Conservation (phyloP, 2,888 invertebrate species). For the Tortricodes alternella region DNA sequence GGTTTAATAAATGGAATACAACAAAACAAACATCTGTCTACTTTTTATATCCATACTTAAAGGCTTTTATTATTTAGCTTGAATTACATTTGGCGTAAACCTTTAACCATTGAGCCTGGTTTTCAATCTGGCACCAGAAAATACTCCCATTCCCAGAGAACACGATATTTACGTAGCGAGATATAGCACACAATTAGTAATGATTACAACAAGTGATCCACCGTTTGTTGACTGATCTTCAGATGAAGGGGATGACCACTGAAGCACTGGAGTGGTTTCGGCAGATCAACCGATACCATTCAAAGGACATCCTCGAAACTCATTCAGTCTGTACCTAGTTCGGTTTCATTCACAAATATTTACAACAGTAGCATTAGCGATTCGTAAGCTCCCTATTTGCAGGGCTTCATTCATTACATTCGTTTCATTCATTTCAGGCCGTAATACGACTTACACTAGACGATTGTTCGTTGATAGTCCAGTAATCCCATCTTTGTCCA, state of each 20-base stretch:
- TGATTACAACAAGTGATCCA: slow-evolving; percentile 11
- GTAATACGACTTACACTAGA: slow-evolving; percentile 19
- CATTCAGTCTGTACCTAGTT: slow-evolving; percentile 36
- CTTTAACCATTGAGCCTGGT: background rate
- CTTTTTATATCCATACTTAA: background rate
- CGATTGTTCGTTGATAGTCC: slow-evolving; percentile 31
- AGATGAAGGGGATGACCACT: slow-evolving; percentile 14
- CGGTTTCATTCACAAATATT: slow-evolving; percentile 69
- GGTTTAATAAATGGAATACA: slow-evolving; percentile 7
- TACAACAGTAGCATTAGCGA: slow-evolving; percentile 61
- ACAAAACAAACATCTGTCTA: slow-evolving; percentile 19
- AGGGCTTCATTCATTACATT: slow-evolving; percentile 52
- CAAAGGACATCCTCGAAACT: slow-evolving; percentile 20
- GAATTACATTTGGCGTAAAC: background rate
- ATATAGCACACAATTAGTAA: slow-evolving; percentile 14
- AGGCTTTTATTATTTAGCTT: slow-evolving; percentile 1
- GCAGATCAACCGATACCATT: slow-evolving; percentile 25
- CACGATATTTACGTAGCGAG: background rate
- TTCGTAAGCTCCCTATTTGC: slow-evolving; percentile 40
- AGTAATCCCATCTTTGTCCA: slow-evolving; percentile 45
- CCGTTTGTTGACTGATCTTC: slow-evolving; percentile 17
- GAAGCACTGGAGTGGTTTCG: slow-evolving; percentile 14
- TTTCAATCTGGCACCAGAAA: background rate
- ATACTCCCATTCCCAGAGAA: background rate
- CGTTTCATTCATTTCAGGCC: slow-evolving; percentile 33